A percentile compares a stretch with the other conserved stretches of the same genome.
phyloP scores from a whole-genome alignment of 2,797 vertebrate genomes.

The Channa striata region DNA sequence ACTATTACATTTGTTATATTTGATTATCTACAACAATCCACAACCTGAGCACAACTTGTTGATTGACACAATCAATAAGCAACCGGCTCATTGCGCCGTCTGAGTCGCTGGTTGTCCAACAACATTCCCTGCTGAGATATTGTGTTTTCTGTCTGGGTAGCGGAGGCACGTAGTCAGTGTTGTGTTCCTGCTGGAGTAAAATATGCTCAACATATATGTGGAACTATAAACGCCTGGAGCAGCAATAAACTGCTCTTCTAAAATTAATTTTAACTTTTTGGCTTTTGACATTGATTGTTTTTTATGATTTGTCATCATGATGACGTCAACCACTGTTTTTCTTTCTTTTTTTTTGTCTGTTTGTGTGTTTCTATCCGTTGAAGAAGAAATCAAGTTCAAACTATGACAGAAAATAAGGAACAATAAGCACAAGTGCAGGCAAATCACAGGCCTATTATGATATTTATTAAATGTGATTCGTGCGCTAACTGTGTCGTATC shows the following conservation, averaged over 20 bases:
- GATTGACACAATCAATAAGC: neutral
- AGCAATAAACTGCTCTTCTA: neutral
- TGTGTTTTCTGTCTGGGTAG: neutral
- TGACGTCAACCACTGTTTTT: neutral
- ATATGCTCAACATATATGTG: neutral
- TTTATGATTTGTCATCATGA: neutral
- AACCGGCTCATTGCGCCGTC: neutral
- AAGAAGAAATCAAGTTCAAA: neutral
- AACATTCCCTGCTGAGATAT: neutral
- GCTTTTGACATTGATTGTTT: constrained; percentile 1
- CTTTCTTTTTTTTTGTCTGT: neutral
- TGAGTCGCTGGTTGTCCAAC: neutral
- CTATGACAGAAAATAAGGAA: neutral
- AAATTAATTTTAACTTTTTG: neutral
- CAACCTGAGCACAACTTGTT: neutral
- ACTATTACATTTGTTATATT: too few species aligned
- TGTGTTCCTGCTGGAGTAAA: neutral
- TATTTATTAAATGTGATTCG: too few species aligned
- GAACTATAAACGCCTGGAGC: neutral
- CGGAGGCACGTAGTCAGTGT: neutral
- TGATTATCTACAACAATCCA: neutral
- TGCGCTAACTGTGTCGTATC: too few species aligned
- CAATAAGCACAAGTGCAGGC: neutral
- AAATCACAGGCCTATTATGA: too few species aligned
- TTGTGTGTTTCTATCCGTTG: neutral